Conservation (phyloP, 2,797 vertebrate genomes). For the Coregonus sp. region DNA sequence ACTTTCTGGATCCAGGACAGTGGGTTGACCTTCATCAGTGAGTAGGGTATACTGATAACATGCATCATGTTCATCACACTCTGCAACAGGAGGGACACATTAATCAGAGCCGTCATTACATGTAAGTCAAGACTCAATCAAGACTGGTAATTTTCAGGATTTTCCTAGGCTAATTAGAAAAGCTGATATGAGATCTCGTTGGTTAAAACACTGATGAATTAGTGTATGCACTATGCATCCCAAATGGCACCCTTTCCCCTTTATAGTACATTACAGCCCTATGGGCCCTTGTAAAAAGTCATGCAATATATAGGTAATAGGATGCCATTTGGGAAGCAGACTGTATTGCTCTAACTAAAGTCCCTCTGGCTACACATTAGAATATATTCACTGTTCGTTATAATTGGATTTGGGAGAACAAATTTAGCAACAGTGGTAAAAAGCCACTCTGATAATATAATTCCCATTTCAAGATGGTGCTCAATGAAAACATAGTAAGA, state of each 20-base stretch:
- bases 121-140: background rate
- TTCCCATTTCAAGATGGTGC: background rate
- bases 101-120: background rate
- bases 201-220: conserved; percentile 1
- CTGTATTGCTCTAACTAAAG: background rate
- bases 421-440: conserved; percentile 1
- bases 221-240: background rate
- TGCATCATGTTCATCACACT: conserved; percentile 99
- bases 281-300: background rate
- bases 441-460: background rate
- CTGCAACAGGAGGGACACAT: conserved; percentile 74
- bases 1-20: conserved; percentile 99
- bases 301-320: background rate
- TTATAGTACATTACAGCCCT: background rate
- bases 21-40: conserved; percentile 99
- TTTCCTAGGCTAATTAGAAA: background rate
- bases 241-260: background rate
- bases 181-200: background rate
- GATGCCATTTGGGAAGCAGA: background rate
- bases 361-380: background rate
- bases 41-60: conserved; percentile 98
- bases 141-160: background rate
- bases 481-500: background rate
- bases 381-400: background rate
- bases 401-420: conserved; percentile 1